A percentile compares a stretch with the other conserved stretches of the same genome.
Conservation (phyloP, 2,797 vertebrate genomes). For the Bufotes viridis region DNA sequence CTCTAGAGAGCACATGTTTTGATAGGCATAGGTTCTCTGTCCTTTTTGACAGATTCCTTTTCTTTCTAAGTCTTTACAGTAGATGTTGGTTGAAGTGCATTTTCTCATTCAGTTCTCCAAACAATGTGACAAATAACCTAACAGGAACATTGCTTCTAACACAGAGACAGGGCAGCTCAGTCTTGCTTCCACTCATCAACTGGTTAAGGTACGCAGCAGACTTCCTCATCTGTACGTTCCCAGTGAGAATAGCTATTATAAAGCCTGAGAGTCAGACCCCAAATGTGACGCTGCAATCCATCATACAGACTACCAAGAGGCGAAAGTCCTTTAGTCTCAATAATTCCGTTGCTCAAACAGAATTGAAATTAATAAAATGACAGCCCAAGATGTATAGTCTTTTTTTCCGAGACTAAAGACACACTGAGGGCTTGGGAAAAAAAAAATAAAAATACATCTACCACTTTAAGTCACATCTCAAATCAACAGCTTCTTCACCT, state of each 20-base stretch:
- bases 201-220: conserved; percentile 30
- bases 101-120: not conserved
- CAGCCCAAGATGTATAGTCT: conserved; percentile 49
- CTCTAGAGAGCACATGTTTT: not conserved
- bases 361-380: conserved; percentile 60
- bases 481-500: conserved; percentile 5
- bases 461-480: not conserved
- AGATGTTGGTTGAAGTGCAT: too few relatives aligned
- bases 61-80: not conserved
- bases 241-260: conserved; percentile 55
- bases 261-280: conserved; percentile 45
- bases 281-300: conserved; percentile 44
- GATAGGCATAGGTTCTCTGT: not conserved
- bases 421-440: not conserved
- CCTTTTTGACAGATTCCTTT: not conserved
- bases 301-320: conserved; percentile 49
- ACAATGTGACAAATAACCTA: conserved; percentile 25
- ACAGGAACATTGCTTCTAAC: conserved; percentile 21
- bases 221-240: conserved; percentile 30
- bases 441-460: conserved; percentile 1
- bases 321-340: conserved; percentile 51
- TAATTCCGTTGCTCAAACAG: conserved; percentile 54
- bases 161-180: not conserved
- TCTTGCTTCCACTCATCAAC: conserved; percentile 39
- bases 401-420: conserved; percentile 18